These are phyloP conservation scores for Morpho helenor DNA, from an alignment of 2,888 invertebrate genomes.

Conservation along the genomic window DNA sequence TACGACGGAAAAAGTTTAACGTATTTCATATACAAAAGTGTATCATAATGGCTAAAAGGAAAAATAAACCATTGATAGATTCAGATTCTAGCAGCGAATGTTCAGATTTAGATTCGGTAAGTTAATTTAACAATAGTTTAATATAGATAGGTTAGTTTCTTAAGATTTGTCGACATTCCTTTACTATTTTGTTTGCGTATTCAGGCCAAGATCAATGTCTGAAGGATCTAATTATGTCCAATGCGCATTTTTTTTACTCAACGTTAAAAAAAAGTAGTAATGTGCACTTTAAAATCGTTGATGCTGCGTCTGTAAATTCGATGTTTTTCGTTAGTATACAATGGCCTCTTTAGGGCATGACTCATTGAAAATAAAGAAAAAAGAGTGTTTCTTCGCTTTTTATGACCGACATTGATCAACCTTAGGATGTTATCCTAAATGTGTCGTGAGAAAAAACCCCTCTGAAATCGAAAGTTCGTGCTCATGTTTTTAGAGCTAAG, in stretches of 20 bases:
- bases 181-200: slow-evolving; percentile 59
- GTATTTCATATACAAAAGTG: slow-evolving; percentile 26
- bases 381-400: slow-evolving; percentile 25
- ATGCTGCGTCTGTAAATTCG: slow-evolving; percentile 21
- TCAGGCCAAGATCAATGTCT: slow-evolving; percentile 65
- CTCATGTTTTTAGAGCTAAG: background rate
- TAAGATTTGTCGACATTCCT: slow-evolving; percentile 58
- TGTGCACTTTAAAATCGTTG: background rate
- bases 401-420: background rate
- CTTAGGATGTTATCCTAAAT: background rate
- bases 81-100: slow-evolving; percentile 90
- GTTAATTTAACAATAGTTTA: slow-evolving; percentile 50
- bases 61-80: slow-evolving; percentile 90
- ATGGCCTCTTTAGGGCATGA: slow-evolving; percentile 36
- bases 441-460: background rate
- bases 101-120: slow-evolving; percentile 91
- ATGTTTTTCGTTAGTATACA: slow-evolving; percentile 32
- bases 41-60: slow-evolving; percentile 87
- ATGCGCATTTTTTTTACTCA: slow-evolving; percentile 39
- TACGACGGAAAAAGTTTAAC: slow-evolving; percentile 30
- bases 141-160: slow-evolving; percentile 42
- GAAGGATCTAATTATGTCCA: slow-evolving; percentile 44
- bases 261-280: background rate
- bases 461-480: background rate
- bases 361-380: slow-evolving; percentile 46